Base-by-base conservation (phyloP, 2,113 vertebrate species). In the Channa argus region DNA sequence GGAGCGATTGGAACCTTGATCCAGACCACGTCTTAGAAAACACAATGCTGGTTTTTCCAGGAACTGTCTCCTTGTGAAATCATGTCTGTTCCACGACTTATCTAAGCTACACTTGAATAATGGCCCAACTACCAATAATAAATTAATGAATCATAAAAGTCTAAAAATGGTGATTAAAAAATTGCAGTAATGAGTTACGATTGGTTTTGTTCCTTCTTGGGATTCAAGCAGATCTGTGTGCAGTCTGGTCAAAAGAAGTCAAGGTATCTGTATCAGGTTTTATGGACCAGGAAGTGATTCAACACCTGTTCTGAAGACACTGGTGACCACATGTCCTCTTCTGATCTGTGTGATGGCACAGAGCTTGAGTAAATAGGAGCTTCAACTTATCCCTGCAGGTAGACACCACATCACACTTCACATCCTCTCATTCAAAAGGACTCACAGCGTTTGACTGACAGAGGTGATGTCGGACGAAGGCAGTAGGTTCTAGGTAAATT, bases 11-110 rank as follows among this genome's bases (percentile, higher is more conserved):
- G 52, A 47, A 44, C 67, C 64, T 64, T 39, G 14, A 10, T 58
- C 62, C 24, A 3, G 53, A 65, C 59, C 68, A 49, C 84, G 60
- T 71, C 69, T 54, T 8, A 58, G 9, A 54, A 54, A 67, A 68
- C 36, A 36, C 15, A 6, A 36, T 1, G 3, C 3, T 34, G 41
- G 33, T 51, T 41, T 7, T 36, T 51, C 38, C 45, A 46, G 15
- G 13, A 3, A 1, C 14, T 24, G 44, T 14, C 38, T 34, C 9
- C 3, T 15, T 9, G 39, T 36, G 37, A 12, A 10, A 69, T 45
- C 37, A 0, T 2, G 24, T 66, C 36, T 73, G 8, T 15, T 60
- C 14, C 39, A 4, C 39, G 6, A 41, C 39, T 5, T 41, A 4
- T 41, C 39, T 5, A 41, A 41, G 4, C 44, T 10, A 8, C 24